A percentile compares a stretch with the other conserved stretches of the same genome.
Conservation (phyloP, 2,113 vertebrate genomes). For the Dascyllus trimaculatus region DNA sequence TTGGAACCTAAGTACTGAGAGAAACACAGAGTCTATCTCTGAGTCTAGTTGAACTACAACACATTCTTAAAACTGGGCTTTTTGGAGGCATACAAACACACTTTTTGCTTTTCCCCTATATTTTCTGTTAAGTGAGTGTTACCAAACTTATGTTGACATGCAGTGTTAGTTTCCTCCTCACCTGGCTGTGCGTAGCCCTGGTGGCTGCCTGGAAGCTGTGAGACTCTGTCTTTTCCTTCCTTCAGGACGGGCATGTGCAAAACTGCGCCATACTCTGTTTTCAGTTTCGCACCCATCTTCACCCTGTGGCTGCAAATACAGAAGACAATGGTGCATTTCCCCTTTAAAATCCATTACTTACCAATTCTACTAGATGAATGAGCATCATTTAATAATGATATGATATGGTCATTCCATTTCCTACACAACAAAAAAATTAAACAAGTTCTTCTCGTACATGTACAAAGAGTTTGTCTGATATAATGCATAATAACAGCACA, state of each 20-base stretch:
- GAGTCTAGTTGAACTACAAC: background rate
- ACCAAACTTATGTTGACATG: background rate
- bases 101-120: background rate
- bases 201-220: conserved; percentile 76
- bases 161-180: conserved; percentile 57
- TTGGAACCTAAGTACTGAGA: too few species aligned
- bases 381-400: too few species aligned
- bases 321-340: conserved; percentile 19
- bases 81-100: background rate
- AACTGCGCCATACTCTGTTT: conserved; percentile 90
- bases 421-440: too few species aligned
- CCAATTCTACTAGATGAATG: background rate
- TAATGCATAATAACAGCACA: too few species aligned
- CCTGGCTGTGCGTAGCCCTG: conserved; percentile 89
- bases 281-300: conserved; percentile 94
- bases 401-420: too few species aligned
- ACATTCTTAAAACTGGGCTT: background rate
- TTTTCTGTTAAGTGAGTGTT: background rate
- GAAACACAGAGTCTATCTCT: background rate
- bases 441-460: too few species aligned
- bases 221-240: conserved; percentile 89
- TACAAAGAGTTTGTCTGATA: too few species aligned
- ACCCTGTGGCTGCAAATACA: conserved; percentile 88
- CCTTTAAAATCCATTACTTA: background rate
- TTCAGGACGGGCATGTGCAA: conserved; percentile 95